These are phyloP conservation scores for Galaxea fascicularis DNA, from an alignment of 92 coral and sea anemone species.

Conservation along the genomic window DNA sequence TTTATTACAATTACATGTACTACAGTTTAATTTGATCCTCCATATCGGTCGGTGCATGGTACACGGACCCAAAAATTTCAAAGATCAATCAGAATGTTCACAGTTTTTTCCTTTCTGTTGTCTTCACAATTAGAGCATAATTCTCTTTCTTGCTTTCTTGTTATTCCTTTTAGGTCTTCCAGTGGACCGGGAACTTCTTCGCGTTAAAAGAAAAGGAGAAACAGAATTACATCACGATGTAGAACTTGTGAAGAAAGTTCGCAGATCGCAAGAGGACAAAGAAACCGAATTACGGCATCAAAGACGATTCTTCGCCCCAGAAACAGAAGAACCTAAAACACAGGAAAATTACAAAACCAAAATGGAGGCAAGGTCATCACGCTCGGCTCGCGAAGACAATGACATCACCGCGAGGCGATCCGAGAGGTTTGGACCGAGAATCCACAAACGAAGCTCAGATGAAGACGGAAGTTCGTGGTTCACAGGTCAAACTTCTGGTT, in stretches of 20 bases:
- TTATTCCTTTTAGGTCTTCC: constrained; percentile 59
- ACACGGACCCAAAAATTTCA: too few species aligned
- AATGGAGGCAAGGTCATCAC: constrained; percentile 89
- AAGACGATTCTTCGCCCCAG: constrained; percentile 60
- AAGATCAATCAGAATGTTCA: too few species aligned
- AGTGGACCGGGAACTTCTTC: constrained; percentile 63
- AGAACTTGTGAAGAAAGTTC: constrained; percentile 4
- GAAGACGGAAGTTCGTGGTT: constrained; percentile 5
- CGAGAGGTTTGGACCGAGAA: constrained; percentile 62
- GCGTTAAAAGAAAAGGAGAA: constrained; percentile 76
- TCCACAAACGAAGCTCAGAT: constrained; percentile 25
- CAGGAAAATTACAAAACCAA: constrained; percentile 48
- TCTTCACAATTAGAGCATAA: too few species aligned
- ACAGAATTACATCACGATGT: constrained; percentile 36
- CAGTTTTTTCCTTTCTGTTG: too few species aligned
- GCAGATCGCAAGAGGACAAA: constrained; percentile 47
- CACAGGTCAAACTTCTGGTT: constrained; percentile 29
- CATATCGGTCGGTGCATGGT: too few species aligned
- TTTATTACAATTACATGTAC: too few species aligned
- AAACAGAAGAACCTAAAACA: neutral
- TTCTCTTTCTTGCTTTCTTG: neutral
- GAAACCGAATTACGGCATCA: constrained; percentile 52
- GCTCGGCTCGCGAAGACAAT: constrained; percentile 83
- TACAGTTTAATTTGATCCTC: too few species aligned
- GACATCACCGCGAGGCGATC: constrained; percentile 80